Base-by-base conservation (phyloP, 2,888 invertebrate species). In the Cryptocephalus moraei region DNA sequence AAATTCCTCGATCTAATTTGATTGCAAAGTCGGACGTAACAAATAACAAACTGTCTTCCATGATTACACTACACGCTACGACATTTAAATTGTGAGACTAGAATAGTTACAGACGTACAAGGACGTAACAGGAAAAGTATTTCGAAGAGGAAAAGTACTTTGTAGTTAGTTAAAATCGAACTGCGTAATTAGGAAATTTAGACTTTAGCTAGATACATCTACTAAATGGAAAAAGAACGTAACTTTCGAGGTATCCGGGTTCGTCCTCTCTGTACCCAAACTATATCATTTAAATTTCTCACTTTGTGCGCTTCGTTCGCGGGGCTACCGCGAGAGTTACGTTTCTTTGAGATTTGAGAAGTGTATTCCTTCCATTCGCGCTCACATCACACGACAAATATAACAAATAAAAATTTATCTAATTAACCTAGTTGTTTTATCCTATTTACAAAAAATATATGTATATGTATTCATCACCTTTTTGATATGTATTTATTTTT, bases 11-110 rank as follows among this genome's bases (percentile, higher is more conserved):
- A 22, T 22, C 6, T 6, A 6, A 22, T 22, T 22, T 6, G 22
- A 22, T 22, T 22, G 22, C 22, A 22, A 22, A 22, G 22, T 22
- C 22, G 22, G 22, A 22, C 22, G 22, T 22, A 22, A 22, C 22
- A 22, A 22, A 22, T 22, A 22, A 22, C 31, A 40, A 40, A 31
- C 22, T 12, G 31, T 40, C 40, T 42, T 42, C 33, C 32, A 9
- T 8, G 42, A 42, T 11, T 42, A 22, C 48, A 52, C 53, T 53
- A 52, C 52, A 52, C 49, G 39, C 58, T 58, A 60, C 58, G 52
- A 60, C 59, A 59, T 58, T 56, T 53, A 59, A 58, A 60, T 57
- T 55, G 57, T 59, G 58, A 58, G 60, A 60, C 58, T 60, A 58
- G 52, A 49, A 49, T 50, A 55, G 51, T 50, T 56, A 56, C 22